Evolutionary conservation across 2,113 vertebrate species (phyloP), one percentile per base, ranked within the genome.

Genomic region (Labrus mixtus): DNA sequence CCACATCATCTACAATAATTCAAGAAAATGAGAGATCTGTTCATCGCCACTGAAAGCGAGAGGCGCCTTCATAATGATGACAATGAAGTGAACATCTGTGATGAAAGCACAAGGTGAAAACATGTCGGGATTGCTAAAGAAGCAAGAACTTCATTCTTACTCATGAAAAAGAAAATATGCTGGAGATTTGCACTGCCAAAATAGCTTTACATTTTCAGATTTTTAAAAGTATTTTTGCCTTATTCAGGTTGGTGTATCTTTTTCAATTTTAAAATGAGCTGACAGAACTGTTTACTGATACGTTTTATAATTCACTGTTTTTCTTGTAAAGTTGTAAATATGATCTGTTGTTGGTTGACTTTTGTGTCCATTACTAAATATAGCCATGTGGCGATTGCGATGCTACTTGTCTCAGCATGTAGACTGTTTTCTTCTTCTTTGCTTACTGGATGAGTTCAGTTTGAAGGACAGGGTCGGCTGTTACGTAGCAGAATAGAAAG

Each of bases 251-350:
- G 3, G 1, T 68, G 29, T 80, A 79, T 83, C 64, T 81, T 43
- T 79, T 66, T 61, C n/a, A 6, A 62, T 68, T 75, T 73, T 76
- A n/a, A 73, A 75, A 62, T 10, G 5, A 76, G 37, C 70, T 66
- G 64, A 71, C 13, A 73, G 33, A 63, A 29, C 43, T 85, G 79
- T 92, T 87, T 75, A 84, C 78, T 41, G 55, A 41, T 66, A 25
- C 12, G 4, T 77, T 86, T 90, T 89, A 11, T 78, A 87, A 78
- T 58, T 83, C 36, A 33, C 11, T 58, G 33, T 79, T 78, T 78
- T 87, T 68, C 53, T 59, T 91, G 83, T 91, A 90, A 85, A 93
- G 88, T 87, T 95, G 93, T 94, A 95, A 91, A 95, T 94, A 94
- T 58, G 66, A 79, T 63, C 20, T 79, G 68, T 83, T 89, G 70